phyloP scores from a whole-genome alignment of 2,888 invertebrate species.

The Erebia epiphron region DNA sequence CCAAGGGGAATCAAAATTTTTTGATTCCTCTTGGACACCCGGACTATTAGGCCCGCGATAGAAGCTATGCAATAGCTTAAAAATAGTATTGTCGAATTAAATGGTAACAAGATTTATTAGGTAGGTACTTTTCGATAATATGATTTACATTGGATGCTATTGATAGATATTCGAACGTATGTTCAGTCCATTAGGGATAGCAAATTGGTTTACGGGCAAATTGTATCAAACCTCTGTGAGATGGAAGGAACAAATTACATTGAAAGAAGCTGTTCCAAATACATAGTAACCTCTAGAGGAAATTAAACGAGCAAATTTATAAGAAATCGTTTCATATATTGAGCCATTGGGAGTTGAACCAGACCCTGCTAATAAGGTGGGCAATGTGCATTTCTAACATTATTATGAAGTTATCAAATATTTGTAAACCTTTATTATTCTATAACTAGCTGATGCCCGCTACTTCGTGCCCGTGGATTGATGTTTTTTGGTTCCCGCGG shows the following conservation, averaged over 20 bases:
- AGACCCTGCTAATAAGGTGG: neutral
- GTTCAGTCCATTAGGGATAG: slow-evolving; percentile 3
- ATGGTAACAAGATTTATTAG: neutral
- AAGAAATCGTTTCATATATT: neutral
- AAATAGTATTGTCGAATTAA: neutral
- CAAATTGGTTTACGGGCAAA: slow-evolving; percentile 14
- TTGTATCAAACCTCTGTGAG: slow-evolving; percentile 3
- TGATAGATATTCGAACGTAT: neutral
- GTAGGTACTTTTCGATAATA: neutral
- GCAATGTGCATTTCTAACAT: neutral
- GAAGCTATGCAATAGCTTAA: too few relatives aligned
- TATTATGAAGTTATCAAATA: neutral
- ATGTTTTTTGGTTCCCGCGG: too few relatives aligned
- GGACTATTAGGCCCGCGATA: too few relatives aligned
- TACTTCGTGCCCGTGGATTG: neutral
- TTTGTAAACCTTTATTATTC: neutral
- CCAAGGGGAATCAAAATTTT: too few relatives aligned
- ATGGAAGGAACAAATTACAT: slow-evolving; percentile 10
- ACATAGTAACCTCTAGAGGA: slow-evolving; percentile 2
- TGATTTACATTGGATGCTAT: slow-evolving; percentile 3
- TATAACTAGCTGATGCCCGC: neutral
- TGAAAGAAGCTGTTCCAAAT: slow-evolving; percentile 7
- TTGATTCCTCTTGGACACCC: too few relatives aligned
- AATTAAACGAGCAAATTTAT: neutral
- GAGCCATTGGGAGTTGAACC: neutral